Percentiles rank a stretch among this genome's conserved stretches.
Conservation (phyloP, 2,113 vertebrate species). For the Cynocephalus volans region DNA sequence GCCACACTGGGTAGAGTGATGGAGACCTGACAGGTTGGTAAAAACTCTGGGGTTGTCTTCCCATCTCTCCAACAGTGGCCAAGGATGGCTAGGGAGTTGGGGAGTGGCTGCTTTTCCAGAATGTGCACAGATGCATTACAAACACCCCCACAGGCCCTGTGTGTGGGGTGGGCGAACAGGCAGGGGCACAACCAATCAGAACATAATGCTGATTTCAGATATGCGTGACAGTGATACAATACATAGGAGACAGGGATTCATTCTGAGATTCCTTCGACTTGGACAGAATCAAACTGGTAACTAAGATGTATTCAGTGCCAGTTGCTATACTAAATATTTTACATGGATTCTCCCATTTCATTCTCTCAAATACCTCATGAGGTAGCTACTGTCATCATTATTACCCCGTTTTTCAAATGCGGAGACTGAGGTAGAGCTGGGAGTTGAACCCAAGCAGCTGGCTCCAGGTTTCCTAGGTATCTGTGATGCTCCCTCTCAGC, state of each 20-base stretch:
- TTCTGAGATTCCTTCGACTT: neutral
- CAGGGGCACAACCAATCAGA: neutral
- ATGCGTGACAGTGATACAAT: neutral
- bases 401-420: neutral
- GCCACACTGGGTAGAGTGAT: neutral
- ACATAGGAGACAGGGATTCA: neutral
- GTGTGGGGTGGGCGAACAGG: neutral
- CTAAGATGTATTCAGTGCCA: neutral
- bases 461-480: neutral
- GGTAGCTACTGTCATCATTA: neutral
- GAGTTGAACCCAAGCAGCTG: neutral
- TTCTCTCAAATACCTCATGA: neutral
- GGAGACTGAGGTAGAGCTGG: conserved; percentile 8
- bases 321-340: neutral
- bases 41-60: neutral
- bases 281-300: neutral
- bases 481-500: neutral
- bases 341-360: neutral
- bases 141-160: neutral
- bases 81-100: neutral
- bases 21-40: accelerated
- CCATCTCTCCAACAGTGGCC: neutral
- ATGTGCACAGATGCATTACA: neutral
- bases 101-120: neutral
- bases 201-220: neutral